phyloP scores from a whole-genome alignment of 1,140 invertebrate genomes.

The Megalonaias nervosa region DNA sequence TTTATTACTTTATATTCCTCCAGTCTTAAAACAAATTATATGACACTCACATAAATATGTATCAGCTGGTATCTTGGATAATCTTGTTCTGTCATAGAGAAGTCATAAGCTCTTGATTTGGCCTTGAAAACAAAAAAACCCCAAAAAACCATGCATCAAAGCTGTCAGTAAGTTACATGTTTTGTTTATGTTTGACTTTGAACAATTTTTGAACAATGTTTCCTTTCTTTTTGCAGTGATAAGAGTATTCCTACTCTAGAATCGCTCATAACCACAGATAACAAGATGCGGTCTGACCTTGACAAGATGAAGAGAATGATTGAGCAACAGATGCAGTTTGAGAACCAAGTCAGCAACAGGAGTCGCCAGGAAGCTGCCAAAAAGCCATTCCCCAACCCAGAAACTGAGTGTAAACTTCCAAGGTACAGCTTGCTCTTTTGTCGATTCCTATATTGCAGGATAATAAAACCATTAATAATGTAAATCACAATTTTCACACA shows the following conservation, averaged over 20 bases:
- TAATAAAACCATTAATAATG: not conserved
- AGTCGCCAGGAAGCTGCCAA: conserved; percentile 48
- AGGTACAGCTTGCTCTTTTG: conserved; percentile 44
- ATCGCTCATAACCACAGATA: conserved; percentile 75
- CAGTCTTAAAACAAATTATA: no score
- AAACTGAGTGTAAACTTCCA: conserved; percentile 85
- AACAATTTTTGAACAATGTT: no score
- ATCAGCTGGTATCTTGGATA: no score
- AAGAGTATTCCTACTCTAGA: conserved; percentile 86
- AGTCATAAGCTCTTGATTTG: no score
- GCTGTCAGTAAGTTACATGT: no score
- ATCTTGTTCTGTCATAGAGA: no score
- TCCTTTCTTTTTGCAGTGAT: conserved; percentile 74
- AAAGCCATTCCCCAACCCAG: conserved; percentile 66
- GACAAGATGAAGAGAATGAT: conserved; percentile 71
- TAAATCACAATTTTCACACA: not conserved
- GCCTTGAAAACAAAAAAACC: no score
- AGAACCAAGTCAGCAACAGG: conserved; percentile 50
- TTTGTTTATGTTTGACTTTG: no score
- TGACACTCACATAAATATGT: no score
- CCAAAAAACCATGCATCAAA: no score
- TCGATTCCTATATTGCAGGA: not conserved
- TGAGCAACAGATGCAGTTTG: conserved; percentile 55
- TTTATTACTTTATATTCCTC: no score
- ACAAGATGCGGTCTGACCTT: conserved; percentile 73